Evolutionary conservation across 2,888 invertebrate species (phyloP), one percentile per base, ranked within the genome.

Genomic region (Metalampra italica): DNA sequence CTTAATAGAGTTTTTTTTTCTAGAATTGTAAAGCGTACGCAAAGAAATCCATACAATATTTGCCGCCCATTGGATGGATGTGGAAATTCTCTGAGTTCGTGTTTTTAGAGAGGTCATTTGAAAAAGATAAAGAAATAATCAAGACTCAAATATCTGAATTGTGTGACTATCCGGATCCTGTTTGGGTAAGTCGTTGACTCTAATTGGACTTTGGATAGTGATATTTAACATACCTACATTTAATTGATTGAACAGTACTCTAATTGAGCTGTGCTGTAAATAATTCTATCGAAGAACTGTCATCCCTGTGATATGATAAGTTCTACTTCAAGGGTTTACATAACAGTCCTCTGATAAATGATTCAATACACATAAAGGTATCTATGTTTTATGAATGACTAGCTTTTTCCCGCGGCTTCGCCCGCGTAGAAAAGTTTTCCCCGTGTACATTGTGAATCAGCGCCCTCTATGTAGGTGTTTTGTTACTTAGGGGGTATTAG

Each of bases 21-120:
- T 80, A 96, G 94, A 97, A 97, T 78, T 96, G 97, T 64, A 98
- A 98, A 90, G 97, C 98, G 0, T 98, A 97, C 78, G 97, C 97
- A 0, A 98, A 98, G 86, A 96, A 97, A 82, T 94, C 94, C 11
- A 94, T 98, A 56, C 94, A 95, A 63, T 97, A 96, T 77, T 91
- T 98, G 57, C 98, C 98, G 29, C 94, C 97, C 9, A 92, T 98
- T 62, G 98, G 98, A 34, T 98, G 98, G 98, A 94, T 95, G 66
- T 98, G 98, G 97, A 96, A 96, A 86, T 96, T 97, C 78, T 95
- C 96, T 0, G 98, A 98, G 78, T 96, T 96, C 83, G 96, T 98
- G 54, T 98, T 98, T 85, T 91, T 98, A 50, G 97, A 97, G 77
- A 92, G 98, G 62, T 95, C 95, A 58, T 98, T 94, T 91, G 95